Percentiles rank a stretch among this genome's conserved stretches.
Evolutionary conservation across 2,888 invertebrate genomes (phyloP).

Genomic region (Sinodicranocentrus sp.): DNA sequence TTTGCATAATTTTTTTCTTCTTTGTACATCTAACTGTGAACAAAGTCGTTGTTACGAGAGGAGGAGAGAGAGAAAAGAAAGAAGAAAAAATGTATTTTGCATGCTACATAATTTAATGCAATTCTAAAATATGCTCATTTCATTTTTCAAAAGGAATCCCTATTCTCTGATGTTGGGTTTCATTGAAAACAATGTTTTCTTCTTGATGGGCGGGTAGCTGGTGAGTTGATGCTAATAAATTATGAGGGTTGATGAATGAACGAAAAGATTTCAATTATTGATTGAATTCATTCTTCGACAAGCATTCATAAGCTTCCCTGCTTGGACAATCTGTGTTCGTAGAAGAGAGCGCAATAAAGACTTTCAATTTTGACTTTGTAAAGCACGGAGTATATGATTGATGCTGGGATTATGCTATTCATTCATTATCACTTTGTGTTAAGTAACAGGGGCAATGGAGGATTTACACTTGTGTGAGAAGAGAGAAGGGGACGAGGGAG

Average conservation of each 20-base stretch:
- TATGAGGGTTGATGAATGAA: conserved; percentile 5
- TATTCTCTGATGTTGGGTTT: no score
- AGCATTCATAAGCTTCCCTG: neutral
- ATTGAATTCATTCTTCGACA: conserved; percentile 33
- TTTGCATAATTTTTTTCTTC: conserved; percentile 1
- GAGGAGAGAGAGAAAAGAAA: neutral
- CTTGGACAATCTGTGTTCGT: neutral
- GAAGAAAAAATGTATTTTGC: no score
- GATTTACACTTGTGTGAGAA: neutral
- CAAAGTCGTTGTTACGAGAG: neutral
- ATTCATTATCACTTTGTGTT: neutral
- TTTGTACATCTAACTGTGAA: conserved; percentile 25
- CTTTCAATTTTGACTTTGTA: conserved; percentile 11
- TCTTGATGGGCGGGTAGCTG: conserved; percentile 22
- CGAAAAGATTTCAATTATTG: conserved; percentile 39
- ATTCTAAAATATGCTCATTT: no score
- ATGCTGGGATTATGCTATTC: neutral
- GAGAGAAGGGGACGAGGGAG: neutral
- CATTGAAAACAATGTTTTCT: neutral
- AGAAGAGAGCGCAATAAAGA: neutral
- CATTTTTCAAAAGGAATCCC: no score
- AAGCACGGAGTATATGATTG: neutral
- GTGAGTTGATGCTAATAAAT: conserved; percentile 20
- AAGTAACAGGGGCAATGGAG: neutral
- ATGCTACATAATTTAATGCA: no score